A percentile compares a stretch with the other conserved stretches of the same genome.
These are phyloP conservation scores for Siniperca undulata DNA, from an alignment of 2,797 vertebrate species.

Conservation along the genomic window DNA sequence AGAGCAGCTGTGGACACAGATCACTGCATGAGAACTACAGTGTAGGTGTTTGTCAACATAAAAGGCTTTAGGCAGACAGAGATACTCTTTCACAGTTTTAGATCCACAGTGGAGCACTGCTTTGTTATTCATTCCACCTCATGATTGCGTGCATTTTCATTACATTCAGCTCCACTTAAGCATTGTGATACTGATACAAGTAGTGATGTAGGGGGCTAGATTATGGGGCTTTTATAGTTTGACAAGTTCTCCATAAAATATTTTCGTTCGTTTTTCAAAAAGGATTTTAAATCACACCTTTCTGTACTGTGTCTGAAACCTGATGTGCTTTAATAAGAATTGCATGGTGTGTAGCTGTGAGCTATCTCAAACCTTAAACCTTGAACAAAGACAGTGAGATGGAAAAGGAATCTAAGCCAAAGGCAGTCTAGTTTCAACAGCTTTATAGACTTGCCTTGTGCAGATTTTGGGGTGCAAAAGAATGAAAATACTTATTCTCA, in stretches of 20 bases:
- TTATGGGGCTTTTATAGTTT: constrained; percentile 39
- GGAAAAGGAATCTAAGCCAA: constrained; percentile 68
- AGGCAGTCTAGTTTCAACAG: constrained; percentile 63
- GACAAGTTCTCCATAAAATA: constrained; percentile 25
- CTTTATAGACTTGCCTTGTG: constrained; percentile 66
- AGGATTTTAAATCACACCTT: constrained; percentile 36
- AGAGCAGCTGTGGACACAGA: constrained; percentile 72
- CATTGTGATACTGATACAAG: constrained; percentile 32
- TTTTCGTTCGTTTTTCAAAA: constrained; percentile 30
- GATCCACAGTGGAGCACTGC: constrained; percentile 10
- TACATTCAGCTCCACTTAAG: constrained; percentile 35
- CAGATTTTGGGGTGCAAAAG: constrained; percentile 57
- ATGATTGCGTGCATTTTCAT: constrained; percentile 40
- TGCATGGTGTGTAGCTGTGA: constrained; percentile 61
- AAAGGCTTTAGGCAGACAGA: constrained; percentile 57
- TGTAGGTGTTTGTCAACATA: constrained; percentile 76
- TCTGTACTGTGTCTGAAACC: constrained; percentile 48
- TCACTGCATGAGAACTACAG: constrained; percentile 69
- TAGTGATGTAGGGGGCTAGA: constrained; percentile 23
- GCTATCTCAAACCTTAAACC: constrained; percentile 66
- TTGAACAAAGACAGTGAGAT: constrained; percentile 69
- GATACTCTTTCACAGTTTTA: constrained; percentile 54
- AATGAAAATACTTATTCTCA: constrained; percentile 53
- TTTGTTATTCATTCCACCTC: constrained; percentile 50
- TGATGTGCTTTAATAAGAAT: constrained; percentile 58